Evolutionary conservation across 2,797 vertebrate species (phyloP).

Genomic region (Hephaestus fuliginosus): DNA sequence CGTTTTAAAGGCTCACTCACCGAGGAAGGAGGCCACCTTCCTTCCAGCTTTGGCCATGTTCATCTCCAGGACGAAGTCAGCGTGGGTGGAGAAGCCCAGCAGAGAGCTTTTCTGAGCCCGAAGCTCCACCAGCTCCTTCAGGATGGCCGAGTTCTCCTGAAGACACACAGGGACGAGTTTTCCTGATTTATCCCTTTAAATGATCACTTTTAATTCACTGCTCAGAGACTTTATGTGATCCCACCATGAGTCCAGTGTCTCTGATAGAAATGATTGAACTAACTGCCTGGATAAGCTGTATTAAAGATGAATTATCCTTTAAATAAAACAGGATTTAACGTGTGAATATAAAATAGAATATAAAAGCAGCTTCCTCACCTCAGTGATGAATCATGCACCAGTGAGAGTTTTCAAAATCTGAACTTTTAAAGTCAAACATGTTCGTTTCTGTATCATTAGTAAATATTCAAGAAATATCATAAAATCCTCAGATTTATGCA

Average conservation of each 20-base stretch:
- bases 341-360: not conserved
- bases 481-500: too few species aligned
- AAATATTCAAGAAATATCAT: too few species aligned
- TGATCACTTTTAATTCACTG: not conserved
- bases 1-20: constrained; percentile 73
- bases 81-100: constrained; percentile 92
- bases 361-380: too few species aligned
- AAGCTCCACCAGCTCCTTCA: constrained; percentile 93
- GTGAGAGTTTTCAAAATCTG: too few species aligned
- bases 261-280: too few species aligned
- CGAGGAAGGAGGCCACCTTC: constrained; percentile 91
- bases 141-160: constrained; percentile 93
- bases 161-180: not conserved
- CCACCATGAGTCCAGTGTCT: too few species aligned
- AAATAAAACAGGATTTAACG: not conserved
- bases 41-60: constrained; percentile 95
- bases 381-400: too few species aligned
- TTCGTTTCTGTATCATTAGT: too few species aligned
- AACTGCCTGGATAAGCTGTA: too few species aligned
- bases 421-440: too few species aligned
- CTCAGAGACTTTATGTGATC: not conserved
- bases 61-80: constrained; percentile 97
- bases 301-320: not conserved
- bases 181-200: not conserved
- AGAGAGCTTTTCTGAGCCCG: constrained; percentile 90